Evolutionary conservation across 2,888 invertebrate genomes (phyloP), one percentile per base, ranked within the genome.

Genomic region (Idaea dimidiata): DNA sequence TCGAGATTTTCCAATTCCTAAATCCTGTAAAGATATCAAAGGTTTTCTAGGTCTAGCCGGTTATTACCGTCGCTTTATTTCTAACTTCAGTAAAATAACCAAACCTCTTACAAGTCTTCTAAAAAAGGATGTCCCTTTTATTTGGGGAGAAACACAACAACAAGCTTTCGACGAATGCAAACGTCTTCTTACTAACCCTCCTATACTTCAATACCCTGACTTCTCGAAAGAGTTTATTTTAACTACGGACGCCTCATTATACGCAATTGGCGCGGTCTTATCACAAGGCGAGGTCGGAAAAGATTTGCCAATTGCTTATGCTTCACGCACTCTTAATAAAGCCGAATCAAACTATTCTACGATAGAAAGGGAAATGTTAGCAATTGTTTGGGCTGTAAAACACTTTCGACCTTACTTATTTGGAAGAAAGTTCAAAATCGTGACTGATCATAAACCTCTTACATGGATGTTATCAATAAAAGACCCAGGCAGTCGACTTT

Each of bases 191-290:
- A 65, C 67, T 8, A 76, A 74, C 53, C 68, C 72, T 10, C 79
- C 80, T 0, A 70, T 84, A 5, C 65, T 84, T 5, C 71, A 75
- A 66, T 82, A 78, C 55, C 80, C 82, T 0, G 75, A 85, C 59
- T 83, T 82, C 59, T 59, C 59, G 0, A 72, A 76, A 62, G 62
- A 62, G 2, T 73, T 73, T 57, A 61, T 66, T 3, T 16, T 74
- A 1, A 72, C 71, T 0, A 72, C 72, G 2, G 72, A 74, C 53
- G 71, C 72, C 0, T 69, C 68, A 0, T 63, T 71, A 16, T n/a
- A 66, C 14, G 70, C 74, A 8, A 53, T 74, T 14, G 69, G 67
- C 8, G 73, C 70, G 6, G 66, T 74, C 0, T 54, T 75, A 16
- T 74, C 74, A 7, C 73, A 74, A 68, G 75, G 74, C 1, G 1